phyloP scores from a whole-genome alignment of 2,888 invertebrate genomes.

The Cephus pygmeus region DNA sequence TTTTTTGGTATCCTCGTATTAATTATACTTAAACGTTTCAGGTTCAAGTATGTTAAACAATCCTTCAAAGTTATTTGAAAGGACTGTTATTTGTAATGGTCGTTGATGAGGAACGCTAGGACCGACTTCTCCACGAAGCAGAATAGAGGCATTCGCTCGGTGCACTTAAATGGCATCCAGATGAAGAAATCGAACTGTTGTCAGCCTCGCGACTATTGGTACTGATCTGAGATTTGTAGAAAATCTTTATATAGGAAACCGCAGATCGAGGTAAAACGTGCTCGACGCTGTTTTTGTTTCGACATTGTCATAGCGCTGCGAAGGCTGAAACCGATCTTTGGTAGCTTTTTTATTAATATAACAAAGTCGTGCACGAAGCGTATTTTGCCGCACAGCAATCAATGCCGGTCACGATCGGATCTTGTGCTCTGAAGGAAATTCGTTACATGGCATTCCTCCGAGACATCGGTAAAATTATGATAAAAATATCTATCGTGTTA shows the following conservation, averaged over 20 bases:
- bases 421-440: not conserved
- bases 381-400: conserved; percentile 3
- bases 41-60: conserved; percentile 4
- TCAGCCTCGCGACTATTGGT: not conserved
- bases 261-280: conserved; percentile 7
- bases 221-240: conserved; percentile 1
- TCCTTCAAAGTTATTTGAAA: not conserved
- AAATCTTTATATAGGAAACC: conserved; percentile 3
- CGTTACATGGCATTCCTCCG: not conserved
- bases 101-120: conserved; percentile 26
- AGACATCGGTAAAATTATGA: not conserved
- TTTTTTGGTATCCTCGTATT: not conserved
- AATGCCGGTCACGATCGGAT: not conserved
- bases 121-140: conserved; percentile 15
- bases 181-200: not conserved
- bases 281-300: conserved; percentile 9
- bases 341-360: not conserved
- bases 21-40: conserved; percentile 3
- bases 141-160: conserved; percentile 17
- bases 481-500: not conserved
- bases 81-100: conserved; percentile 25
- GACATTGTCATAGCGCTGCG: not conserved
- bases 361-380: not conserved
- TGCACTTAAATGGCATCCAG: conserved; percentile 4
- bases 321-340: conserved; percentile 8